These are phyloP conservation scores for Catharus minimus DNA, from an alignment of 2,113 vertebrate genomes.

Conservation along the genomic window DNA sequence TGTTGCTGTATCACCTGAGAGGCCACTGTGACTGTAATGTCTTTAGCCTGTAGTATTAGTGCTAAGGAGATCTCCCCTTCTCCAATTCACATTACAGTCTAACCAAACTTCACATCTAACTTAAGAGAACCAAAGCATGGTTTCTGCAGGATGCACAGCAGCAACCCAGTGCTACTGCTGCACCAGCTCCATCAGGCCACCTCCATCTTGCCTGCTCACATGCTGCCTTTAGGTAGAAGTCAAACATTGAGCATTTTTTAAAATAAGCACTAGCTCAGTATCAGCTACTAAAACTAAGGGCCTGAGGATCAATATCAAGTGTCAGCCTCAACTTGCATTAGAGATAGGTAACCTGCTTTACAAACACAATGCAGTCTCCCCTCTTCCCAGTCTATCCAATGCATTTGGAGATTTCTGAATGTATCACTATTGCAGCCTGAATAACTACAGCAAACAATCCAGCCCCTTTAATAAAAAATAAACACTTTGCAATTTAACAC, in stretches of 20 bases:
- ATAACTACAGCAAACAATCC: neutral
- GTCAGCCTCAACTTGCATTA: neutral
- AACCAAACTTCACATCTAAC: neutral
- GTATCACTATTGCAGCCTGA: neutral
- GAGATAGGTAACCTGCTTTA: neutral
- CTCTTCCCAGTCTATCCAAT: neutral
- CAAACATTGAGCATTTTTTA: neutral
- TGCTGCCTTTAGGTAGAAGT: neutral
- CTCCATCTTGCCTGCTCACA: neutral
- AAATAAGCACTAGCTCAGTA: neutral
- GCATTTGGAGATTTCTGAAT: neutral
- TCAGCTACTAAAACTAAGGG: neutral
- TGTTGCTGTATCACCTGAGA: neutral
- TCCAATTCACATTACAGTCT: neutral
- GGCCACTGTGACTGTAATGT: neutral
- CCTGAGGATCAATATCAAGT: neutral
- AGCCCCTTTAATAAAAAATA: neutral
- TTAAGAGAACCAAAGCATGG: neutral
- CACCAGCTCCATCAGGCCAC: neutral
- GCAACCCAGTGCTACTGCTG: neutral
- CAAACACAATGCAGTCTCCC: neutral
- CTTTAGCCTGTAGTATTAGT: neutral
- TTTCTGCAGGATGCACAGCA: neutral
- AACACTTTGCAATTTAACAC: neutral
- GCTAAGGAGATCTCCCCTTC: neutral